Percentiles rank a stretch among this genome's conserved stretches.
Conservation (phyloP, 2,113 vertebrate genomes). For the Ia io region DNA sequence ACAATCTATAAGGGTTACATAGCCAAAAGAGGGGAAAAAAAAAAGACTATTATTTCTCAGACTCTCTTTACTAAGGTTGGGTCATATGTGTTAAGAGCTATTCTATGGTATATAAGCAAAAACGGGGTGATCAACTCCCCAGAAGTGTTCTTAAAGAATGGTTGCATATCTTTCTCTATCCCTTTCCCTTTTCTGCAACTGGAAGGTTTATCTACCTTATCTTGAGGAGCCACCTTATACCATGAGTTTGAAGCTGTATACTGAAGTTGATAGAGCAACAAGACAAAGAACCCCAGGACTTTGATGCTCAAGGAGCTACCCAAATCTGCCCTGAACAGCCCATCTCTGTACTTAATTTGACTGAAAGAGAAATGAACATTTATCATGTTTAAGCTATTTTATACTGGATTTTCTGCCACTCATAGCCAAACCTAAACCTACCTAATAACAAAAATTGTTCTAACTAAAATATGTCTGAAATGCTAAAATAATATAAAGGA, state of each 20-base stretch:
- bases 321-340: neutral
- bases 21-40: neutral
- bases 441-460: neutral
- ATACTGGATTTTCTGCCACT: neutral
- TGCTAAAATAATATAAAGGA: neutral
- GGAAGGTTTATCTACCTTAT: neutral
- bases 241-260: neutral
- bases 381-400: neutral
- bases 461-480: neutral
- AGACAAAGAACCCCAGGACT: neutral
- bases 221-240: neutral
- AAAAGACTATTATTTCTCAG: neutral
- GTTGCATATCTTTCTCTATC: neutral
- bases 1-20: neutral
- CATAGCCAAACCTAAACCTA: constrained; percentile 2
- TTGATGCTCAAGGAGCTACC: neutral
- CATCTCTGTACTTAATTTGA: neutral
- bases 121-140: neutral
- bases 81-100: neutral
- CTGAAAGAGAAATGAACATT: neutral
- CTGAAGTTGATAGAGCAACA: neutral
- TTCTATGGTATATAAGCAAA: neutral
- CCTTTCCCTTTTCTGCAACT: neutral
- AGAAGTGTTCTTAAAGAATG: neutral
- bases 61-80: neutral